Evolutionary conservation across 2,888 invertebrate genomes (phyloP).

Genomic region (Leptogaster cylindrica): DNA sequence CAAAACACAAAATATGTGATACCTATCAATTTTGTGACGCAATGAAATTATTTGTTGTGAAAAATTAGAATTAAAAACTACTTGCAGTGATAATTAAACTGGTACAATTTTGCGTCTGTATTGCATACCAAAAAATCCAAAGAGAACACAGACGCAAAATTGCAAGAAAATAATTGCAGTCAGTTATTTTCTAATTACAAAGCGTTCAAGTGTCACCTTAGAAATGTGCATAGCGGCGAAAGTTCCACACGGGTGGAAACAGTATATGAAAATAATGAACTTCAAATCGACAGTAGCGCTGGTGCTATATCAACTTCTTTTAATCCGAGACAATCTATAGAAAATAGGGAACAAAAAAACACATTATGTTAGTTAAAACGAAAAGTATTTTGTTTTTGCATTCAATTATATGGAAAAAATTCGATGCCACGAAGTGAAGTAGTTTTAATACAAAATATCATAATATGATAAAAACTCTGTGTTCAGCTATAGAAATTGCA

Average conservation of each 20-base stretch:
- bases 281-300: not conserved
- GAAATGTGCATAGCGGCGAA: constrained; percentile 7
- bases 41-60: too few species aligned
- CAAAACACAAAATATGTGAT: too few species aligned
- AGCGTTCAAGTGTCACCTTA: not conserved
- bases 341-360: not conserved
- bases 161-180: not conserved
- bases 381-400: not conserved
- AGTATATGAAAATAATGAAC: not conserved
- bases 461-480: not conserved
- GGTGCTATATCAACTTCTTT: not conserved
- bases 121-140: too few species aligned
- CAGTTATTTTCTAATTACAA: constrained; percentile 2
- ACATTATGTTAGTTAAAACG: constrained; percentile 15
- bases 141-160: too few species aligned
- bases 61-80: too few species aligned
- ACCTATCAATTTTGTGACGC: too few species aligned
- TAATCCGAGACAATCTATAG: not conserved
- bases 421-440: constrained; percentile 9
- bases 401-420: constrained; percentile 13
- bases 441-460: not conserved
- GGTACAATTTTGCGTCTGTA: too few species aligned
- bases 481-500: not conserved
- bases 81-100: too few species aligned
- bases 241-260: not conserved